Base-by-base conservation (phyloP, 2,888 invertebrate species). In the Xestia ashworthii region DNA sequence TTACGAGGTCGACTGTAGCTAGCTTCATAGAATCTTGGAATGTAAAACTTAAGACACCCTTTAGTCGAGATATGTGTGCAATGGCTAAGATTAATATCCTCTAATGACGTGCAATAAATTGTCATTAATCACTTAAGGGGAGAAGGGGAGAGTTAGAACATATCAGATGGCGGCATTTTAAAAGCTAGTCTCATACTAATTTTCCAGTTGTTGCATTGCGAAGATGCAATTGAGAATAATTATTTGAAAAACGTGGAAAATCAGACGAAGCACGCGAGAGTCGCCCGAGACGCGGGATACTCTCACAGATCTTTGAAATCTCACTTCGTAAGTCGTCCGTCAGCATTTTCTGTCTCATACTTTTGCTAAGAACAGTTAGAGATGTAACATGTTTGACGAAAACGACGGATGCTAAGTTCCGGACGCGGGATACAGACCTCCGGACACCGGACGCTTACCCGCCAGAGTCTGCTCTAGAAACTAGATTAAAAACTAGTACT, bases 241-340 rank as follows among this genome's bases (percentile, higher is more conserved):
- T 92, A 92, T 93, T 92, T 91, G 90, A 92, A 93, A 93, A 93
- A 92, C 91, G 90, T 90, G 82, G 89, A 90, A 90, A 92, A 92
- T 90, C 89, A 87, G 87, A 88, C 82, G 87, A 77, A 67, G 76
- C 90, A 90, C 87, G 90, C 90, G 86, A 89, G 72, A 86, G 80
- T 80, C 76, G 81, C 81, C 78, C 71, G 41, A 48, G 32, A 25
- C 83, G 55, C 14, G 46, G 65, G 58, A 53, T 71, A 88, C 90
- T 93, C 91, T 89, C 90, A 85, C 87, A 72, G 53, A 78, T 77
- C 14, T 84, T 74, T 81, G 71, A 71, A 81, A 73, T 83, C 74
- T 87, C 78, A 75, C 85, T 83, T 82, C 79, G 82, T 80, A 76
- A 77, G 64, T 66, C 38, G 44, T 65, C 71, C 50, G 73, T 58